These are phyloP conservation scores for Lasioglossum calceatum DNA, from an alignment of 2,888 invertebrate species.

Conservation along the genomic window DNA sequence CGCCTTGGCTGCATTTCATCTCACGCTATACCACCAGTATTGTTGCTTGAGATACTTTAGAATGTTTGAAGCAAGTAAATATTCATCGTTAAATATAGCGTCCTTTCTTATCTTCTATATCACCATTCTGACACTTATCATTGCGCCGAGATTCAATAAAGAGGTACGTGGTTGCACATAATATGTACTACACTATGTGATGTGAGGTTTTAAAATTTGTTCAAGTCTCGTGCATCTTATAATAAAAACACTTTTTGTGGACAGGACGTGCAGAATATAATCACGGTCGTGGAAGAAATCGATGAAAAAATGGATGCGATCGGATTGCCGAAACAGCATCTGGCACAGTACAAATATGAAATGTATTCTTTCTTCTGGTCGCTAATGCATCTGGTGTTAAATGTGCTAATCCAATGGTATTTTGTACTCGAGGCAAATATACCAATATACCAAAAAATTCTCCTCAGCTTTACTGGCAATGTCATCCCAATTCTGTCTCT, in stretches of 20 bases:
- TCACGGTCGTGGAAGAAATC: not conserved
- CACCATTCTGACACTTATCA: not conserved
- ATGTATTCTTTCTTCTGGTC: not conserved
- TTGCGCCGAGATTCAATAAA: not conserved
- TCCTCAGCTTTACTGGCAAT: not conserved
- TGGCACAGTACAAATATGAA: not conserved
- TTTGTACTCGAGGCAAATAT: rapidly evolving
- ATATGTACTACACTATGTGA: not conserved
- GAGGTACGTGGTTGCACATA: not conserved
- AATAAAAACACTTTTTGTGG: too few relatives aligned
- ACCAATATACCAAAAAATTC: not conserved
- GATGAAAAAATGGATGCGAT: not conserved
- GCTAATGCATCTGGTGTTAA: rapidly evolving
- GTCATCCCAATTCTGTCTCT: rapidly evolving
- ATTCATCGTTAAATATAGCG: rapidly evolving
- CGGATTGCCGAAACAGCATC: not conserved
- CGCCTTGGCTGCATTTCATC: too few relatives aligned
- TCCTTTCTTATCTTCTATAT: rapidly evolving
- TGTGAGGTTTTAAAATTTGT: too few relatives aligned
- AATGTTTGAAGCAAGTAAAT: rapidly evolving
- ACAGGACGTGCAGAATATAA: not conserved
- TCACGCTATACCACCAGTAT: rapidly evolving
- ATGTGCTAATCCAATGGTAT: rapidly evolving
- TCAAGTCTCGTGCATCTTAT: too few relatives aligned
- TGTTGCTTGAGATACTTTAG: rapidly evolving